phyloP scores from a whole-genome alignment of 2,888 invertebrate genomes.

The Zeuzera pyrina region DNA sequence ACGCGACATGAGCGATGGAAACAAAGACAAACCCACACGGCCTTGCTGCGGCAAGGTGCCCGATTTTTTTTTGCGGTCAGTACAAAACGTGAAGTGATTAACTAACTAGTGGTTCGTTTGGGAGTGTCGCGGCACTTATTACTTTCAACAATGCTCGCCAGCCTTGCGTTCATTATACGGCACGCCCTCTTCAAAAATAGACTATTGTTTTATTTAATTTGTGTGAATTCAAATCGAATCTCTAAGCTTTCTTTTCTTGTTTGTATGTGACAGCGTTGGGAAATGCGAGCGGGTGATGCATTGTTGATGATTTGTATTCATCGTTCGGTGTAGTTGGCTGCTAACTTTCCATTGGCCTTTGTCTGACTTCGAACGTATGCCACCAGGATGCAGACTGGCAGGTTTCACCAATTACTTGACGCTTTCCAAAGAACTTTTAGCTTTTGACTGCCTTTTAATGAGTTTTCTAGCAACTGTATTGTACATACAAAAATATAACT shows the following conservation, averaged over 20 bases:
- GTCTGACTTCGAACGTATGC: conserved; percentile 29
- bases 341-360: conserved; percentile 64
- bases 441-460: too few relatives aligned
- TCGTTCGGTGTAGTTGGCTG: conserved; percentile 27
- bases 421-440: conserved; percentile 22
- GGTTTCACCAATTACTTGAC: conserved; percentile 24
- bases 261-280: conserved; percentile 49
- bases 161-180: conserved; percentile 27
- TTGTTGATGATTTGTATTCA: conserved; percentile 66
- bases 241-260: conserved; percentile 46
- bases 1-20: conserved; percentile 44
- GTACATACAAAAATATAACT: too few relatives aligned
- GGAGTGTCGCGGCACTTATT: conserved; percentile 33
- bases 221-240: neutral
- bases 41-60: conserved; percentile 60
- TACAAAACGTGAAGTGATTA: conserved; percentile 49
- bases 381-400: conserved; percentile 34
- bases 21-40: conserved; percentile 39
- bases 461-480: too few relatives aligned
- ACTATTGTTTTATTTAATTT: conserved; percentile 1
- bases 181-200: conserved; percentile 11
- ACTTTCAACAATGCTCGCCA: conserved; percentile 38
- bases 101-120: conserved; percentile 33
- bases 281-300: conserved; percentile 49
- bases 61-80: conserved; percentile 57